Evolutionary conservation across 2,113 vertebrate species (phyloP), one percentile per base, ranked within the genome.

Genomic region (Oryzias curvinotus): DNA sequence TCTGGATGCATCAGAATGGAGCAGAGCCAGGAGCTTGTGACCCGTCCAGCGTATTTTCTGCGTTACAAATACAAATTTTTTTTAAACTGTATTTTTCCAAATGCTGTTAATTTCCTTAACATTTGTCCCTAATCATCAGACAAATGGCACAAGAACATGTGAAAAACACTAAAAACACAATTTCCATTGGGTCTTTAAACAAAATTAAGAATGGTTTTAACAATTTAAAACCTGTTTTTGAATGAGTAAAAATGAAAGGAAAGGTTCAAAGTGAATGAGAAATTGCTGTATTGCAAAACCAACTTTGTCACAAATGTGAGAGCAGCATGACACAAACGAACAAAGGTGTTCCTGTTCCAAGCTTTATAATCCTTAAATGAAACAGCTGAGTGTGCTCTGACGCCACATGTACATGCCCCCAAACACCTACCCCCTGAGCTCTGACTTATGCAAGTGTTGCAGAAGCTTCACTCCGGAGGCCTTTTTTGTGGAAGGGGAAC

Each of bases 341-440:
- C 86, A 90, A 88, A 84, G 84, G 57, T 81, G 69, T 79, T 57
- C 82, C 78, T 90, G 83, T 90, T 85, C 66, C 16, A 52, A 68
- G 21, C 23, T 23, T 25, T 53, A 23, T 83, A 90, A 89, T 88
- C 79, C 71, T 30, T 16, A 51, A 68, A 82, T 68, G 60, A 74
- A 80, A 68, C 53, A 59, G 13, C 17, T 44, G 42, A 60, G 49
- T 68, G 65, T 78, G 71, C 30, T 57, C 36, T 5, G 5, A 13
- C 51, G 62, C 44, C 52, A 57, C 28, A 1, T 68, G 75, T 70
- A 69, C 65, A 66, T 52, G 42, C 53, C 28, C 25, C 46, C 63
- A 67, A 80, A 52, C 62, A 49, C 30, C 45, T 48, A 55, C 14
- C 54, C 58, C 53, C 46, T 64, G 28, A 66, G 50, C 58, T 68